Base-by-base conservation (phyloP, 2,888 invertebrate genomes). In the Ypsolopha sequella region DNA sequence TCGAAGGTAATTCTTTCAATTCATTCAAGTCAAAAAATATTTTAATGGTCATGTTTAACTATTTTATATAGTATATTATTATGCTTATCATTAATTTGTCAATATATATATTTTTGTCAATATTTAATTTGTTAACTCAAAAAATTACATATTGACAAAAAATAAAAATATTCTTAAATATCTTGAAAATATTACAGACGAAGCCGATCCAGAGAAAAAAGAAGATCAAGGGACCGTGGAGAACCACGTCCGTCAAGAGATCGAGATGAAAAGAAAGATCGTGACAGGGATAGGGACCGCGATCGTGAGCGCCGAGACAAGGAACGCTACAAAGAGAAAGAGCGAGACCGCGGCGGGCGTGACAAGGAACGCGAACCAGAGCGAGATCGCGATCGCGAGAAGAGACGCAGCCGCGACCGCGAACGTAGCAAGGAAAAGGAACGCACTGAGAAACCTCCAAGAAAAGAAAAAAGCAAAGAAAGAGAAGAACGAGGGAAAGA, bases 201-300 rank as follows among this genome's bases (percentile, higher is more conserved):
- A 50, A 82, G 81, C 68, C 68, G 80, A 64, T 58, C 60, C 56
- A 56, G 56, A 49, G 57, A 64, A 41, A 55, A 54, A 62, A 75
- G 76, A 55, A 77, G 71, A 61, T 65, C 80, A 63, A 89, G 87
- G 68, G 92, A 92, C 72, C 89, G 89, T 24, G 24, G 24, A 61
- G 90, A 89, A 59, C 73, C 76, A 56, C 76, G 85, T 47, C 87
- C 88, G 50, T 88, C 89, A 52, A 86, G 80, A 58, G 91, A 91
- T 52, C 81, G 79, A 54, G 86, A 88, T 58, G 87, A 88, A 52
- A 71, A 63, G 57, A 85, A 78, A 62, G 87, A 78, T 38, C 59
- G 71, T 13, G 52, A 76, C 50, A 53, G 60, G 44, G 68, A 65
- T 36, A 66, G 63, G 51, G 78, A 78, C 58, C 65, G 70, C 36